These are phyloP conservation scores for Plecturocebus donacophilus DNA, from an alignment of 2,113 vertebrate genomes.

Conservation along the genomic window DNA sequence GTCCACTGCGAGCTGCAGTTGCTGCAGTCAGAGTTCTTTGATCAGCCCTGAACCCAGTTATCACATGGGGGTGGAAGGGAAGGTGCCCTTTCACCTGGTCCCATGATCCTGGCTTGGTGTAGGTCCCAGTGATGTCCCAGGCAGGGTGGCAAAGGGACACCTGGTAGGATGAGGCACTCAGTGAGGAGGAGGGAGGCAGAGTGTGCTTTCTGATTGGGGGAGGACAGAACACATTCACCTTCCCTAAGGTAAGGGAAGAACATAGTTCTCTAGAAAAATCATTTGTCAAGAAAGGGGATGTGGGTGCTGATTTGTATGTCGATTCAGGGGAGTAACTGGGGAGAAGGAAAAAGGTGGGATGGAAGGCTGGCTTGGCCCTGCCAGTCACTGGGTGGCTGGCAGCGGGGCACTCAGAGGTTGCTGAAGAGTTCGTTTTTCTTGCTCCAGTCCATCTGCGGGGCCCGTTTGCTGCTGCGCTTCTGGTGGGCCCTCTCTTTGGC, in stretches of 20 bases:
- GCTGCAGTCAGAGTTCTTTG: not conserved
- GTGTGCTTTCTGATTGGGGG: not conserved
- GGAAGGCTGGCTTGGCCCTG: not conserved
- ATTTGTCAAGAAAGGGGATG: not conserved
- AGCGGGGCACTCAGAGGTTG: slow-evolving; percentile 89
- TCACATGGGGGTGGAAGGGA: not conserved
- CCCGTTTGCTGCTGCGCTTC: slow-evolving; percentile 95
- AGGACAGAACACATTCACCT: not conserved
- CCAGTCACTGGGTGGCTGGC: not conserved
- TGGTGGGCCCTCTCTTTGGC: slow-evolving; percentile 95
- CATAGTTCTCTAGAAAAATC: slow-evolving; percentile 32
- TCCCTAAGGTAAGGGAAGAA: not conserved
- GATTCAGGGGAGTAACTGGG: slow-evolving; percentile 37
- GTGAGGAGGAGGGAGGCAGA: not conserved
- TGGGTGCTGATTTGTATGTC: slow-evolving; percentile 66
- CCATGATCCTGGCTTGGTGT: not conserved
- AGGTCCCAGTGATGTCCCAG: not conserved
- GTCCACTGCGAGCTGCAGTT: not conserved
- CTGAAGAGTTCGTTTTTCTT: slow-evolving; percentile 99
- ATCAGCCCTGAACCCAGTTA: not conserved
- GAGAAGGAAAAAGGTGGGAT: not conserved
- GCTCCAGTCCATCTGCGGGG: slow-evolving; percentile 99
- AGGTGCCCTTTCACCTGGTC: not conserved
- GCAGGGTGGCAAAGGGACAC: not conserved
- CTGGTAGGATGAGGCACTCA: not conserved